These are phyloP conservation scores for Odontomachus brunneus DNA, from an alignment of 1,140 invertebrate species.

Conservation along the genomic window DNA sequence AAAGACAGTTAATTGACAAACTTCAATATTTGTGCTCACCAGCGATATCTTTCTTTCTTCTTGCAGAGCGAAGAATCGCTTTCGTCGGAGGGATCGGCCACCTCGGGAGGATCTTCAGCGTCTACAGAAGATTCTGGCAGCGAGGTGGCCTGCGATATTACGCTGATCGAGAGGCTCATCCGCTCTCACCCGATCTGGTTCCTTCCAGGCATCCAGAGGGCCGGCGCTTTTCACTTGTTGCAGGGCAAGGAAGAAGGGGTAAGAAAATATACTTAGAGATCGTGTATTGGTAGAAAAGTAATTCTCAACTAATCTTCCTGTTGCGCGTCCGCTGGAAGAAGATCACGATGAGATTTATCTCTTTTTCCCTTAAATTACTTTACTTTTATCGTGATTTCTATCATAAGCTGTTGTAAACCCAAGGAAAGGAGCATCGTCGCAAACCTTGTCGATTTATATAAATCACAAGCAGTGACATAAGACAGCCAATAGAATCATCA, in stretches of 20 bases:
- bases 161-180: conserved; percentile 93
- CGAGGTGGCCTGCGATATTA: conserved; percentile 90
- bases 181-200: conserved; percentile 98
- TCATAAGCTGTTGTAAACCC: too few species aligned
- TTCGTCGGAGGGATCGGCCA: conserved; percentile 82
- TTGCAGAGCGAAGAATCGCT: conserved; percentile 83
- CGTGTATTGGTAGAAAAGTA: conserved; percentile 17
- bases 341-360: not conserved
- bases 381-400: too few species aligned
- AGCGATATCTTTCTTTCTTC: not conserved
- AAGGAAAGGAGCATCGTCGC: too few species aligned
- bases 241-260: conserved; percentile 97
- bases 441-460: too few species aligned
- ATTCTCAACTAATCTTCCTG: conserved; percentile 1
- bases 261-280: conserved; percentile 79
- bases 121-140: conserved; percentile 81
- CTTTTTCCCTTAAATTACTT: not conserved
- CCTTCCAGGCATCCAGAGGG: conserved; percentile 95
- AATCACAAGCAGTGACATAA: too few species aligned
- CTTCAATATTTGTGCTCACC: too few species aligned
- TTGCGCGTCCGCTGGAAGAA: not conserved
- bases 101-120: conserved; percentile 79
- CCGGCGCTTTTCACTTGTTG: conserved; percentile 95
- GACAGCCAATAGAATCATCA: too few species aligned
- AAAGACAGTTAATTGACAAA: too few species aligned